A percentile compares a stretch with the other conserved stretches of the same genome.
These are phyloP conservation scores for Macrosteles quadrilineatus DNA, from an alignment of 1,140 invertebrate genomes.

Conservation along the genomic window DNA sequence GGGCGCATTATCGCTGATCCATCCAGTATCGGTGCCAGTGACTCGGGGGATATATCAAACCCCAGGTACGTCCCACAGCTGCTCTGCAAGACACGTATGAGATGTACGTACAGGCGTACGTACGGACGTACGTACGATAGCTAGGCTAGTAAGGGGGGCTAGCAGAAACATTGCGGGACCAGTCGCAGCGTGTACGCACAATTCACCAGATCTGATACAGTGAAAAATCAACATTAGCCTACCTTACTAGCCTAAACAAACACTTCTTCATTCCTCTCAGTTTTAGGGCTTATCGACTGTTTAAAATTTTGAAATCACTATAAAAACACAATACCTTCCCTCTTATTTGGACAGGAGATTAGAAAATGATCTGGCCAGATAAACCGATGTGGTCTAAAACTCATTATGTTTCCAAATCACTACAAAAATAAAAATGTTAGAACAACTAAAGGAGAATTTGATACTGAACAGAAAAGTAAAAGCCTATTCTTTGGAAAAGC, in stretches of 20 bases:
- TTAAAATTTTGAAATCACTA: too few relatives aligned
- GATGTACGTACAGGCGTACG: slow-evolving; percentile 29
- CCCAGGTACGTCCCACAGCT: slow-evolving; percentile 41
- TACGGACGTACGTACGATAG: not conserved
- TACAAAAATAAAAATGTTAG: too few relatives aligned
- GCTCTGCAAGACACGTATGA: slow-evolving; percentile 43
- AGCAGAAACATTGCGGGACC: slow-evolving; percentile 11
- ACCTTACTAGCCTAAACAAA: slow-evolving; percentile 9
- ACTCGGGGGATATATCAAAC: slow-evolving; percentile 37
- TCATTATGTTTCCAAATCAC: too few relatives aligned
- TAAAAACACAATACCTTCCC: too few relatives aligned
- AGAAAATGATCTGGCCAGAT: too few relatives aligned
- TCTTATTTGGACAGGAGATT: too few relatives aligned
- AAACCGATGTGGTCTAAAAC: too few relatives aligned
- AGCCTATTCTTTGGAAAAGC: too few relatives aligned
- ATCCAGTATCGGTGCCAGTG: slow-evolving; percentile 34
- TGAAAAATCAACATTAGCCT: not conserved
- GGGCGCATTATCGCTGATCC: slow-evolving; percentile 38
- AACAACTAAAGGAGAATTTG: too few relatives aligned
- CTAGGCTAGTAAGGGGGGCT: slow-evolving; percentile 16
- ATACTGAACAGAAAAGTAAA: too few relatives aligned
- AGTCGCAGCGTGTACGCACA: not conserved
- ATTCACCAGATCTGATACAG: not conserved
- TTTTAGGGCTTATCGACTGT: too few relatives aligned
- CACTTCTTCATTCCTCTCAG: too few relatives aligned